Base-by-base conservation (phyloP, 2,113 vertebrate species). In the Pollachius pollachius region DNA sequence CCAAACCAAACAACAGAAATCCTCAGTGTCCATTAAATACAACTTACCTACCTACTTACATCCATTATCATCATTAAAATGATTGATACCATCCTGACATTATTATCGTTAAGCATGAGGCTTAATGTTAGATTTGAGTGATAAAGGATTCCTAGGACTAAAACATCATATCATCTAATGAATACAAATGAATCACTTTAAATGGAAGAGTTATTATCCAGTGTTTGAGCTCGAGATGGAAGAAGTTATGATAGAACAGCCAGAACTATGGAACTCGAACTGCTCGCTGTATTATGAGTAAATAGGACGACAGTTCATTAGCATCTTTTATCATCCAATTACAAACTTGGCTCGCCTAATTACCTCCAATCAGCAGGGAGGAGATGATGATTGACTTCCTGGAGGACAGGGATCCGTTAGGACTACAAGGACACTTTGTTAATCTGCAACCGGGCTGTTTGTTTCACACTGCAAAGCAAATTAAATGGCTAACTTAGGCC, bases 291-390 rank as follows among this genome's bases (percentile, higher is more conserved):
- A 71, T 59, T 69, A 74, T 79, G 77, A 80, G 84, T 86, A 88
- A 88, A 88, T 85, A 87, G 83, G 84, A 83, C 78, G 74, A 81
- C 76, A 71, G 68, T 81, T 88, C 81, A 88, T 91, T 88, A 89
- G 80, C 86, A 88, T 87, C 70, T 77, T 88, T 88, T 90, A 91
- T 88, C 87, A 88, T 85, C 83, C 86, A 83, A 84, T 89, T 89
- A 89, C 72, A 85, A 87, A 85, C 79, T 66, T 73, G 81, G 63
- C 81, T 80, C 69, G 71, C 78, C 85, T 89, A 88, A 90, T 90
- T 90, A 89, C 81, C 83, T 88, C 85, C 84, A 87, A 89, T 89
- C 84, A 89, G 81, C 78, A 77, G 73, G 78, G 73, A 82, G 78
- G 83, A 52, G 73, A 79, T 80, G 83, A 75, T 86, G 80, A 87